Base-by-base conservation (phyloP, 2,113 vertebrate species). In the Polypterus bichir region DNA sequence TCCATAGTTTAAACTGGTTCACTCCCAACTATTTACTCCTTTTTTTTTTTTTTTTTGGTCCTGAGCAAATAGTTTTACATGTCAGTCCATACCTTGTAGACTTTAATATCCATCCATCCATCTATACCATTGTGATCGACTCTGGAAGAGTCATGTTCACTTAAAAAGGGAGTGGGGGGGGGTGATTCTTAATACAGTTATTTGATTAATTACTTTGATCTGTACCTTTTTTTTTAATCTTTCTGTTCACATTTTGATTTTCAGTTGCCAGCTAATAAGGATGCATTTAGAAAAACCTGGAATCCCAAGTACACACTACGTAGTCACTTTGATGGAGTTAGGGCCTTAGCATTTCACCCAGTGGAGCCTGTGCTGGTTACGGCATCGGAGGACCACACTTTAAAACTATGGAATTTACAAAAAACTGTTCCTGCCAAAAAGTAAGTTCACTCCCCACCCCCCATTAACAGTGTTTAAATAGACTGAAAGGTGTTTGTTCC, bases 361-460 rank as follows among this genome's bases (percentile, higher is more conserved):
- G 80, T 93, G 63, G 96, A 99, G 78, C 93, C 94, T 71, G 93
- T 95, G 72, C 85, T 99, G 83, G 90, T 98, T 79, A 98, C 93
- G 61, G 96, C 93, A 77, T 97, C 95, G 54, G 96, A 99, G 81
- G 96, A 99, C 77, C 94, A 99, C 76, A 98, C 95, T 58, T 86
- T 99, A 46, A 99, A 99, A 79, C 89, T 99, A 59, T 98, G 96
- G 96, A 99, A 99, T 83, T 85, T 99, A 69, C 96, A 93, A 78
- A 99, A 99, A 88, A 99, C 96, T 0, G 91, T 98, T 83, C 91
- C 96, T 76, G 94, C 94, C 85, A 99, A 97, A 91, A 99, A 97
- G 96, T 88, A 89, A 82, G 83, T 27, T 10, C 46, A 11, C 48
- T 54, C 27, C 11, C 51, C 48, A 6, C 48, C n/a, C 46, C 49